Evolutionary conservation across 2,113 vertebrate species (phyloP), one percentile per base, ranked within the genome.

Genomic region (Pampusana beccarii): DNA sequence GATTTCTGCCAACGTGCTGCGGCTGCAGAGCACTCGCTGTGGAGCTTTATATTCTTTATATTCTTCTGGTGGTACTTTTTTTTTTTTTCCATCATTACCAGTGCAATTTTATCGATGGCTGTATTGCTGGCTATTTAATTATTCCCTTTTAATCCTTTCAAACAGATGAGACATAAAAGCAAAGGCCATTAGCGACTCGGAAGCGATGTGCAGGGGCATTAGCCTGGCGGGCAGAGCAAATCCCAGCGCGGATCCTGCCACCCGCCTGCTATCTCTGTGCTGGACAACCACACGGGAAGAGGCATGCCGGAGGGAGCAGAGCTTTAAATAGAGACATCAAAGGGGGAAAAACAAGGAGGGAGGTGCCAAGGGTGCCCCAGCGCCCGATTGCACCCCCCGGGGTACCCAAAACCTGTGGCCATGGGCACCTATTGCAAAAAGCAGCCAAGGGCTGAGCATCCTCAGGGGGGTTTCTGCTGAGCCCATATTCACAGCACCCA

Each of bases 61-160:
- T 61, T 48, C 83, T 83, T 34, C 79, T 58, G 50, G 8, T 21
- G 9, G 38, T 42, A 28, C 60, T 42, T 73, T 69, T 78, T 72
- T 73, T 69, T 78, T 72, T 60, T 10, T 24, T 17, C 81, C 72
- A 13, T 64, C 90, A 13, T 84, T 77, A 86, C 48, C 53, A 8
- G 75, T 1, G 50, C n/a, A 31, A 51, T 78, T 82, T 71, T 78
- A 89, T 95, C 24, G 83, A 93, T 69, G 88, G 5, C 73, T 50
- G 13, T 56, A 72, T 72, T 51, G 66, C 95, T 7, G 73, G 69
- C 88, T 96, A 65, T 95, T 94, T 91, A 90, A 90, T 95, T 89
- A 95, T 75, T 94, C 85, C 83, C 77, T 94, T 93, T 92, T 81
- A 80, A 93, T 93, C 88, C 86, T 80, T 90, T 44, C 75, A 6